These are phyloP conservation scores for Dendrolimus pini DNA, from an alignment of 2,888 invertebrate genomes.

Conservation along the genomic window DNA sequence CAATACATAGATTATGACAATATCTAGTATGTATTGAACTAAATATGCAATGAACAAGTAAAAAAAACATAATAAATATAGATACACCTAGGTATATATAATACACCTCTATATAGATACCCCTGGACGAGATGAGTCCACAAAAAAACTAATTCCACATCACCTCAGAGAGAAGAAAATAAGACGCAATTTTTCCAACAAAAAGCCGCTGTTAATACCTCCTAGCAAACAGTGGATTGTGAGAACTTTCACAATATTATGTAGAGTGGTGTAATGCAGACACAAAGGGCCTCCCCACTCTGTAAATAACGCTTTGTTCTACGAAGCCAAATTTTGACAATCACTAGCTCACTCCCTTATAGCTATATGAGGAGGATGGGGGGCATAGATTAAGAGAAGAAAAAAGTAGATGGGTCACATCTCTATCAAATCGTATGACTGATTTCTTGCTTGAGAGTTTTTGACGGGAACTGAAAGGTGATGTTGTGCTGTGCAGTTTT, in stretches of 20 bases:
- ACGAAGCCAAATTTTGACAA: constrained; percentile 78
- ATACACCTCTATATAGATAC: no score
- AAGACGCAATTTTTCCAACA: constrained; percentile 45
- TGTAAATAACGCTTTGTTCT: constrained; percentile 77
- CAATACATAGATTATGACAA: no score
- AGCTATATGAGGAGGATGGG: constrained; percentile 42
- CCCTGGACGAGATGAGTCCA: no score
- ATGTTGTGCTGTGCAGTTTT: no score
- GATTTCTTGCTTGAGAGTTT: no score
- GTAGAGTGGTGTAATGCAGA: constrained; percentile 73
- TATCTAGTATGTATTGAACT: no score
- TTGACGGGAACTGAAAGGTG: no score
- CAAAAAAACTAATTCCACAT: no score
- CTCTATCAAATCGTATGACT: neutral
- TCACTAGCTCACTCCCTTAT: constrained; percentile 69
- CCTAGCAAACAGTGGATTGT: constrained; percentile 64
- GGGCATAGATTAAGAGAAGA: constrained; percentile 38
- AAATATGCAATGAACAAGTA: no score
- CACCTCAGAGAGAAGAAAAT: constrained; percentile 15
- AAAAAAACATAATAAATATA: no score
- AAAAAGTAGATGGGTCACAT: constrained; percentile 6
- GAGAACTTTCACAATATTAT: constrained; percentile 75
- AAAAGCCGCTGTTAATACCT: constrained; percentile 49
- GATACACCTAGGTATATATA: no score
- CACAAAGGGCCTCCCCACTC: constrained; percentile 69